Evolutionary conservation across 2,888 invertebrate species (phyloP), one percentile per base, ranked within the genome.

Genomic region (Cyaniris semiargus): DNA sequence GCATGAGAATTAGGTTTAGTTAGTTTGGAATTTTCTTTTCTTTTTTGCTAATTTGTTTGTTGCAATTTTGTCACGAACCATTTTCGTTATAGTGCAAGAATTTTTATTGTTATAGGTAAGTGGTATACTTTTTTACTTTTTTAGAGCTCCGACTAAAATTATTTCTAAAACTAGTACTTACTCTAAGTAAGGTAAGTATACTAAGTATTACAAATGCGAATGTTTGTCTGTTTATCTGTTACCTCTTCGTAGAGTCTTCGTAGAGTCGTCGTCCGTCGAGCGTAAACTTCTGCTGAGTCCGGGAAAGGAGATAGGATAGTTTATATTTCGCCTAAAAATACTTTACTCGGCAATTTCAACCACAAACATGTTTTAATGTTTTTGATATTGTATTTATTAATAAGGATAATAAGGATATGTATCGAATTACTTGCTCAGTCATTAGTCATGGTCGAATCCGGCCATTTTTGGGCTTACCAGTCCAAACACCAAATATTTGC

Each of bases 371-470:
- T 44, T 44, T 44, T 44, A 13, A 44, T 44, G 10, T 44, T 44
- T 44, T 44, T 44, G 2, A 44, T 44, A 44, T 44, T 44, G 10
- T 10, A 13, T 44, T 44, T 10, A 44, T 44, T 10, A 44, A 3
- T 44, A 44, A 10, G 44, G 44, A 13, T 44, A 13, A 38, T 38
- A 18, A 53, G 53, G 53, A 53, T 21, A 60, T 58, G 3, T 23
- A 60, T 23, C 60, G 3, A 23, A 21, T 60, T 60, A 10, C 23
- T 23, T 23, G 23, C 3, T 60, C 27, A 27, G 27, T 66, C 66
- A 31, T 66, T 66, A 66, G 27, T 66, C 66, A 66, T 66, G 66
- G 66, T 27, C 27, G 60, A 60, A 66, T 66, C 66, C 66, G 27
- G 66, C 27, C 15, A 66, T 1, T 13, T 66, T 13, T 4, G 27